A percentile compares a stretch with the other conserved stretches of the same genome.
Conservation (phyloP, 2,888 invertebrate species). For the Epicampocera succincta region DNA sequence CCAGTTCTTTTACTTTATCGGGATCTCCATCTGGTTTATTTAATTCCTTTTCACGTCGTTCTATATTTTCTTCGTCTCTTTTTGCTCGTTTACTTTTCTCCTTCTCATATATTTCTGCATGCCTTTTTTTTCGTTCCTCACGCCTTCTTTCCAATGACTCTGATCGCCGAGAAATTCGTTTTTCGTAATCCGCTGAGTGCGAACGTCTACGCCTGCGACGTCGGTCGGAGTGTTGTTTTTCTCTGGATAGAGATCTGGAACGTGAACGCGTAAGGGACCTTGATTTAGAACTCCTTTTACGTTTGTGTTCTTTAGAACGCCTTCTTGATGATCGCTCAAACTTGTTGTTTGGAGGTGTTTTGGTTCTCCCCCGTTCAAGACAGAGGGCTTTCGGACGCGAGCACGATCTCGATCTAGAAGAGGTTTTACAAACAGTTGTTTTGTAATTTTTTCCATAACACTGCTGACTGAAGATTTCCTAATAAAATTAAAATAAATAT, state of each 20-base stretch:
- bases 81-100: slow-evolving; percentile 71
- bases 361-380: not conserved
- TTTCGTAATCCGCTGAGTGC: slow-evolving; percentile 60
- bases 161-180: slow-evolving; percentile 73
- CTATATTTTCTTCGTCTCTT: slow-evolving; percentile 45
- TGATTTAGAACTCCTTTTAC: slow-evolving; percentile 48
- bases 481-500: not conserved
- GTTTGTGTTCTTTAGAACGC: slow-evolving; percentile 35
- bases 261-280: slow-evolving; percentile 45
- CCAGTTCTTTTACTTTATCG: slow-evolving; percentile 70
- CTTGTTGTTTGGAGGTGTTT: slow-evolving; percentile 2
- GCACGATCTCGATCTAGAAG: slow-evolving; percentile 25
- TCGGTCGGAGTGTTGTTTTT: slow-evolving; percentile 16
- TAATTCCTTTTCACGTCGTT: slow-evolving; percentile 43
- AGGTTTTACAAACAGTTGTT: not conserved
- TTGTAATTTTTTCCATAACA: not conserved
- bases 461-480: slow-evolving; percentile 4
- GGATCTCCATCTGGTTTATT: slow-evolving; percentile 41
- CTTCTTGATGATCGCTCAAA: slow-evolving; percentile 17
- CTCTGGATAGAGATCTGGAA: slow-evolving; percentile 49
- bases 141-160: slow-evolving; percentile 76
- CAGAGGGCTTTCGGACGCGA: not conserved
- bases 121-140: slow-evolving; percentile 75
- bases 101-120: slow-evolving; percentile 75
- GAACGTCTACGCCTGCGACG: slow-evolving; percentile 58